Conservation (phyloP, 2,888 invertebrate genomes). For the Phortica magna region DNA sequence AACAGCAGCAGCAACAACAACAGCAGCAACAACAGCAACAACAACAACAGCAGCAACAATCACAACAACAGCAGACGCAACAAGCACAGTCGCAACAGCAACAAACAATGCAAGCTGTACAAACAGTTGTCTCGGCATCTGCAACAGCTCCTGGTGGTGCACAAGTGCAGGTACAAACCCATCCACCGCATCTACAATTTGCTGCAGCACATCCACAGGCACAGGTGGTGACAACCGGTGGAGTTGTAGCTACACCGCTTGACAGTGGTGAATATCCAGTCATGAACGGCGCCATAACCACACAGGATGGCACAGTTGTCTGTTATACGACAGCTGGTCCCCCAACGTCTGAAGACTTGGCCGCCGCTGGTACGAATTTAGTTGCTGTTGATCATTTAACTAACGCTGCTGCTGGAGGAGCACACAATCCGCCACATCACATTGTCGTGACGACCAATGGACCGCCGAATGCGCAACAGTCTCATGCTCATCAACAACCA, state of each 20-base stretch:
- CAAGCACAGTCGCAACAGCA: constrained; percentile 29
- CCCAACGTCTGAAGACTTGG: constrained; percentile 66
- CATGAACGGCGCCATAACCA: constrained; percentile 74
- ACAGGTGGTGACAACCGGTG: constrained; percentile 45
- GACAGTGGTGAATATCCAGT: constrained; percentile 75
- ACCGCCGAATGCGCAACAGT: not conserved
- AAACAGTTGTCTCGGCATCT: constrained; percentile 53
- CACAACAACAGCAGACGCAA: constrained; percentile 33
- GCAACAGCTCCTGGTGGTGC: constrained; percentile 47
- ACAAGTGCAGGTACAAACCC: constrained; percentile 48
- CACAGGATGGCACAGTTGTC: constrained; percentile 72
- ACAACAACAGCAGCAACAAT: constrained; percentile 33
- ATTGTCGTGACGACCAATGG: constrained; percentile 35
- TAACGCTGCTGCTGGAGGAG: constrained; percentile 48
- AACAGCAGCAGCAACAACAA: constrained; percentile 43
- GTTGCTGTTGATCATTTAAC: constrained; percentile 72
- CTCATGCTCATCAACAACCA: constrained; percentile 23
- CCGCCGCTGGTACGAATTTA: constrained; percentile 68
- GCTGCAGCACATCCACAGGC: constrained; percentile 32
- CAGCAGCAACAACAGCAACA: constrained; percentile 41
- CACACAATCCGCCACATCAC: constrained; percentile 42
- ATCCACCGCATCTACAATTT: constrained; percentile 58
- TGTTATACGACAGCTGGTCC: constrained; percentile 68
- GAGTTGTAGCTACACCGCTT: constrained; percentile 63
- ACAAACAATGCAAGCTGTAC: constrained; percentile 62